Percentiles rank a stretch among this genome's conserved stretches.
These are phyloP conservation scores for Sisor rabdophorus DNA, from an alignment of 2,113 vertebrate genomes.

Conservation along the genomic window DNA sequence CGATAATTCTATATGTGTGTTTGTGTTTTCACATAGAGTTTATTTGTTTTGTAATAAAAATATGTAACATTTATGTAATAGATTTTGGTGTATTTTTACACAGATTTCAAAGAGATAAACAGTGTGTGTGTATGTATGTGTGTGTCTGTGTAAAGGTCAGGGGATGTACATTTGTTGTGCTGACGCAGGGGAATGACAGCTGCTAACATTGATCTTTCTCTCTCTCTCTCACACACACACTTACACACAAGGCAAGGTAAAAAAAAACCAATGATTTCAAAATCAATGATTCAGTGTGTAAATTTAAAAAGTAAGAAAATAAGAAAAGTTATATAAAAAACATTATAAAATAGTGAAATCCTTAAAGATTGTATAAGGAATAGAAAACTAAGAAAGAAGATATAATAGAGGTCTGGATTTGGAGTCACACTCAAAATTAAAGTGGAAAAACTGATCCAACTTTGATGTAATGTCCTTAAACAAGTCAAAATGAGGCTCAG, in stretches of 20 bases:
- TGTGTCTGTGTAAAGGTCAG: constrained; percentile 67
- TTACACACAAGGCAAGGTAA: background rate
- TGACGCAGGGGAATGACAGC: constrained; percentile 75
- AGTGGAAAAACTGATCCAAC: too few relatives aligned
- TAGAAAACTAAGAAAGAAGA: background rate
- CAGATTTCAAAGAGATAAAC: background rate
- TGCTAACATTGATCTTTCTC: constrained; percentile 68
- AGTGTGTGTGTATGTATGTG: constrained; percentile 14
- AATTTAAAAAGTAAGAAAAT: background rate
- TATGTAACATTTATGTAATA: background rate
- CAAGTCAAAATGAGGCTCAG: too few relatives aligned
- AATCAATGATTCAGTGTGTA: too few relatives aligned
- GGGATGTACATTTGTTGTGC: constrained; percentile 76
- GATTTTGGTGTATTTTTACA: background rate
- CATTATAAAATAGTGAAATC: background rate
- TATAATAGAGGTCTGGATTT: too few relatives aligned
- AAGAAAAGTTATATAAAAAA: background rate
- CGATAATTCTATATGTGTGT: constrained; percentile 31
- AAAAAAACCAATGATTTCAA: too few relatives aligned
- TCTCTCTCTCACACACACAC: background rate
- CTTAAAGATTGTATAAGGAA: background rate
- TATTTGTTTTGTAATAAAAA: too few relatives aligned
- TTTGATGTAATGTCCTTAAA: too few relatives aligned
- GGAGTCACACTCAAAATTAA: too few relatives aligned
- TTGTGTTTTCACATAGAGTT: background rate